Conservation (phyloP, 2,888 invertebrate species). For the Dendrolimus houi region DNA sequence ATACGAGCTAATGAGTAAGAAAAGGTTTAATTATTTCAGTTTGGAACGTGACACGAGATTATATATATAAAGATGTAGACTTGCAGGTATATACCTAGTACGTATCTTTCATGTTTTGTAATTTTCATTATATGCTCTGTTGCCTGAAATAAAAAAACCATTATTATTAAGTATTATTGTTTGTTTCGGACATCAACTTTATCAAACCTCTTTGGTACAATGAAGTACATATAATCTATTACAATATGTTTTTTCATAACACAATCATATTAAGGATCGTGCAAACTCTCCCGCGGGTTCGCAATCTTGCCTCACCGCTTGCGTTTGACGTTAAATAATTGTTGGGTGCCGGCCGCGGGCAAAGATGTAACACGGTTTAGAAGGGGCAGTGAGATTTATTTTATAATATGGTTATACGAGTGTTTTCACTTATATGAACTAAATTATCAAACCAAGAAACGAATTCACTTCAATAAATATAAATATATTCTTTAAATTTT, state of each 20-base stretch:
- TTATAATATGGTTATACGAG: background rate
- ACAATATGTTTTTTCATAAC: background rate
- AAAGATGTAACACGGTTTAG: background rate
- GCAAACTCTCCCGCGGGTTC: constrained; percentile 3
- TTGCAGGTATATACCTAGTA: no score
- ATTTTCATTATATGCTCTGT: no score
- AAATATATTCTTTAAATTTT: no score
- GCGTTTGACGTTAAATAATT: constrained; percentile 60
- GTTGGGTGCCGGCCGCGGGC: constrained; percentile 30
- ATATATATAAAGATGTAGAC: no score
- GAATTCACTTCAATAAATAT: no score
- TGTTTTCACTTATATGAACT: background rate
- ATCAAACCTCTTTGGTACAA: background rate
- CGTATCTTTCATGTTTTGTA: no score
- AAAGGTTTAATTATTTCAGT: no score
- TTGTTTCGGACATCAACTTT: no score
- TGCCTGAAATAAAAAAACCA: no score
- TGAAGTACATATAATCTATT: background rate
- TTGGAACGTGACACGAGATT: no score
- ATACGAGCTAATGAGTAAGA: no score
- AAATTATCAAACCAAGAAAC: background rate
- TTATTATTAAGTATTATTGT: no score
- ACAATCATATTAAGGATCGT: background rate
- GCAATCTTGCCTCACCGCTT: constrained; percentile 40
- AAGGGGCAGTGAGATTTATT: background rate